Evolutionary conservation across 1,140 invertebrate genomes (phyloP), one percentile per base, ranked within the genome.

Genomic region (Heliconius congener): DNA sequence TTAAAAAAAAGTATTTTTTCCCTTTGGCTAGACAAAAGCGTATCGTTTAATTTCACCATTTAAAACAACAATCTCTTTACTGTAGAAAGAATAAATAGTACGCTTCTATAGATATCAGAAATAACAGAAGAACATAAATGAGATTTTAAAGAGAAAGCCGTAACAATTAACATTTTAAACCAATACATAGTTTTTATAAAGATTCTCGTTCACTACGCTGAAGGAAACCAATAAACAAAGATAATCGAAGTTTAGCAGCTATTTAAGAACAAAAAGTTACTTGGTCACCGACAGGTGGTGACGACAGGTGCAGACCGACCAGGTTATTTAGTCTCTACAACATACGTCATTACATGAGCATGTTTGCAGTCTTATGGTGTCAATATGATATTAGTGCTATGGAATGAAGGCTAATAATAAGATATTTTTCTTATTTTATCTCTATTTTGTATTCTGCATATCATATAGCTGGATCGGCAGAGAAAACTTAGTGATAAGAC

Each of bases 241-340:
- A 66, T 66, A 66, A 66, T 30, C 27, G 60, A 66, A 66, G 60
- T 66, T 66, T 66, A 66, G 11, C 23, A 66, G 60, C 27, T 66
- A 30, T 66, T 66, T 27, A n/a, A 37, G 34, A 76, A 27, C 74
- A 76, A 71, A 76, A 76, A 76, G 60, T 76, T 70, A 60, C 66
- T 60, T 46, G 57, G 60, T 66, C 74, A 30, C 60, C 42, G 74
- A 71, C 74, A 76, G 74, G 74, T 76, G 74, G 19, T 30, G 37
- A 16, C 60, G 74, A 76, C 74, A 76, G 74, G 74, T 76, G 74
- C 37, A n/a, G 74, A 50, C 30, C 23, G 74, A 60, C 60, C 23
- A 46, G 74, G 19, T 76, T 76, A 76, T 76, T 46, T 27, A 30
- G 60, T 16, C 8, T 27, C 23, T 13, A 66, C n/a, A 13, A 66